Conservation (phyloP, 1,140 invertebrate species). For the Lasaia peninsularis region DNA sequence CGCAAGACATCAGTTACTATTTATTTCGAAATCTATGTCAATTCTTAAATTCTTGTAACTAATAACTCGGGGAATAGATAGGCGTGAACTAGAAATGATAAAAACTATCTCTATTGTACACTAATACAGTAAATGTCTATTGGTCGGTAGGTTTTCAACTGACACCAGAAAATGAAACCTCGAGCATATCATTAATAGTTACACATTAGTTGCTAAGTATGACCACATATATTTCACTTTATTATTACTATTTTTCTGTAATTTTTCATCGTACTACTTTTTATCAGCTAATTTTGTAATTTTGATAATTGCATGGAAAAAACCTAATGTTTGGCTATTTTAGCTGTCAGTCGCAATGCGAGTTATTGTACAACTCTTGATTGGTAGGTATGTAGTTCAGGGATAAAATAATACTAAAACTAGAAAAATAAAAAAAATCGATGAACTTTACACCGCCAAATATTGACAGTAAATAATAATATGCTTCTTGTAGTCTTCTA, state of each 20-base stretch:
- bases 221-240: not conserved
- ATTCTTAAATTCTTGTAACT: not conserved
- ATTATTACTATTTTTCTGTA: not conserved
- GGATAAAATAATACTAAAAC: too few species aligned
- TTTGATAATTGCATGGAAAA: too few species aligned
- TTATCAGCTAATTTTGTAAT: not conserved
- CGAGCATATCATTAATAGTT: not conserved
- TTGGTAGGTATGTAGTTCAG: too few species aligned
- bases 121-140: not conserved
- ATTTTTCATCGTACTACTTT: not conserved
- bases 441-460: too few species aligned
- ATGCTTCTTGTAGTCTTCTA: too few species aligned
- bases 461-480: too few species aligned
- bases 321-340: too few species aligned
- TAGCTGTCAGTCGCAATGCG: too few species aligned
- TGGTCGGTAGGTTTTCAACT: not conserved
- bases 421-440: too few species aligned
- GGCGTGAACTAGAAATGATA: not conserved
- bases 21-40: not conserved
- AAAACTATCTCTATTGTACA: not conserved
- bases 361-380: too few species aligned
- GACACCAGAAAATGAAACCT: not conserved
- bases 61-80: not conserved
- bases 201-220: not conserved
- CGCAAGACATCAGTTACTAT: slow-evolving; percentile 1